Evolutionary conservation across 2,113 vertebrate genomes (phyloP).

Genomic region (Oplegnathus fasciatus): DNA sequence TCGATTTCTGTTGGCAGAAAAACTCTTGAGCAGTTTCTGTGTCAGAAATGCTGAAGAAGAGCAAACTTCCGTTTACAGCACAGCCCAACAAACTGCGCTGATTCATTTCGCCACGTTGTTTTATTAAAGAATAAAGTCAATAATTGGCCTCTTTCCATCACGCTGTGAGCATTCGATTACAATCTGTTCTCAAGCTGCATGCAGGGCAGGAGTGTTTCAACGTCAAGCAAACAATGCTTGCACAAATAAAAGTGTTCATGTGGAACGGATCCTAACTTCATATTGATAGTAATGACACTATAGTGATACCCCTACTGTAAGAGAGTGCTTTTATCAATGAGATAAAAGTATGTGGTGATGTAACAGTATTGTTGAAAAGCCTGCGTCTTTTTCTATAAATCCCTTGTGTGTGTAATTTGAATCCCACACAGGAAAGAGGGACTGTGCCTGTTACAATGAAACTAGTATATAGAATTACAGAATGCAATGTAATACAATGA

Average conservation of each 20-base stretch:
- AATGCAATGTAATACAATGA: not conserved
- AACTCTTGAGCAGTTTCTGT: not conserved
- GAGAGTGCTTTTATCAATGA: not conserved
- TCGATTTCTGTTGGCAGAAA: not conserved
- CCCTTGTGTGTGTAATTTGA: slow-evolving; percentile 3
- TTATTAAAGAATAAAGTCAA: slow-evolving; percentile 32
- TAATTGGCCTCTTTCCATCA: slow-evolving; percentile 35
- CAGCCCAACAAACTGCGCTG: not conserved
- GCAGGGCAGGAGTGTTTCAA: not conserved
- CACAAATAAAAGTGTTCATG: not conserved
- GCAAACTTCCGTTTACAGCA: not conserved
- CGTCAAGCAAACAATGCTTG: not conserved
- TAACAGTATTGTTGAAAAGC: not conserved
- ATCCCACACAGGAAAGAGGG: not conserved
- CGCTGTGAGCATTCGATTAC: slow-evolving; percentile 30
- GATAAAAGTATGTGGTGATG: not conserved
- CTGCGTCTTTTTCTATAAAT: not conserved
- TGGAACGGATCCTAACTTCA: not conserved
- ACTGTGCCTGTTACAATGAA: not conserved
- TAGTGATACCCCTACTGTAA: not conserved
- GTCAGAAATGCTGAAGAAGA: not conserved
- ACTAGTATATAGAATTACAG: not conserved
- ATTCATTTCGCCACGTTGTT: slow-evolving; percentile 1
- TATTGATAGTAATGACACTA: not conserved
- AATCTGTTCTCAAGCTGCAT: slow-evolving; percentile 8